Conservation (phyloP, 2,113 vertebrate species). For the Anoura caudifer region DNA sequence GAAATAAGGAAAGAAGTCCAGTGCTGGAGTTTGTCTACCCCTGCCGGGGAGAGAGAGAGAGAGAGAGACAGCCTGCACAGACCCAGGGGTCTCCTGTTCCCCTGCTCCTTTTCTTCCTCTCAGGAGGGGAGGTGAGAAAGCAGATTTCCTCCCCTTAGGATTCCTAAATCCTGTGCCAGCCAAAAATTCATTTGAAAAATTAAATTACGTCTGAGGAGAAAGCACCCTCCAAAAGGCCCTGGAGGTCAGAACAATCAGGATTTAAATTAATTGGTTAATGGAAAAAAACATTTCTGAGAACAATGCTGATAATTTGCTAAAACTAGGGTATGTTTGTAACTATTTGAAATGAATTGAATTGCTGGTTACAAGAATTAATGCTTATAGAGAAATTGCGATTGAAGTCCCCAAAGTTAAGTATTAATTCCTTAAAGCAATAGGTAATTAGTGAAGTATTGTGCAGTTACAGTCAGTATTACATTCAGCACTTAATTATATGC, state of each 20-base stretch:
- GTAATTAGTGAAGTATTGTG: conserved; percentile 65
- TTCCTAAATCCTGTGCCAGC: not conserved
- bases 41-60: not conserved
- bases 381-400: conserved; percentile 58
- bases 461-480: conserved; percentile 27
- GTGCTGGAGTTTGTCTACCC: not conserved
- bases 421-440: conserved; percentile 63
- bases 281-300: conserved; percentile 54
- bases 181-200: conserved; percentile 64
- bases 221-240: conserved; percentile 34
- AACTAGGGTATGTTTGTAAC: conserved; percentile 55
- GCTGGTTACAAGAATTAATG: conserved; percentile 57
- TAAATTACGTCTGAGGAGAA: conserved; percentile 63
- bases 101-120: not conserved
- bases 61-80: not conserved
- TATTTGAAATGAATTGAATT: conserved; percentile 62
- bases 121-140: not conserved
- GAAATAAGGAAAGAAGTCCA: not conserved
- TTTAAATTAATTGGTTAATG: conserved; percentile 74
- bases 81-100: not conserved
- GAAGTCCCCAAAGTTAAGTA: conserved; percentile 63
- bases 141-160: not conserved
- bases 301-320: conserved; percentile 63
- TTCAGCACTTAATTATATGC: conserved; percentile 51
- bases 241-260: conserved; percentile 60